A percentile compares a stretch with the other conserved stretches of the same genome.
These are phyloP conservation scores for Heterodera schachtii DNA, from an alignment of 1,140 invertebrate species.

Conservation along the genomic window DNA sequence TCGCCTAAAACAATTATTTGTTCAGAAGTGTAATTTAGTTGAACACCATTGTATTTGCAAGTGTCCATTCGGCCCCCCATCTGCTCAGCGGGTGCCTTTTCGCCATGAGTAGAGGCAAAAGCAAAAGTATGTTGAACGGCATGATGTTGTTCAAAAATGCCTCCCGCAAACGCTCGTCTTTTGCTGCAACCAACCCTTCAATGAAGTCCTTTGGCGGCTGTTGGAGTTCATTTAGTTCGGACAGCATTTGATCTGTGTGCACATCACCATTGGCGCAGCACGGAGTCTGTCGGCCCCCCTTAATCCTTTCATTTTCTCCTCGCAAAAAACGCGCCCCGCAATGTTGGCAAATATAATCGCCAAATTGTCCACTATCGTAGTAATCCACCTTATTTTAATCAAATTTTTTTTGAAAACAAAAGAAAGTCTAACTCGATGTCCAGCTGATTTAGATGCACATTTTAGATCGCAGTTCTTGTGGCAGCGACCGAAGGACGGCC, in stretches of 20 bases:
- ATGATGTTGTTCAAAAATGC: not conserved
- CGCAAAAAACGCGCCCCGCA: not conserved
- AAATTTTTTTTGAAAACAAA: not conserved
- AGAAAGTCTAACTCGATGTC: not conserved
- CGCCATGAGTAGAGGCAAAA: not conserved
- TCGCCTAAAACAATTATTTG: no score
- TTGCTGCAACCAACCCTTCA: not conserved
- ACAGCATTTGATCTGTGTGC: not conserved
- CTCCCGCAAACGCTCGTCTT: not conserved
- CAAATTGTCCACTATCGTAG: slow-evolving; percentile 12
- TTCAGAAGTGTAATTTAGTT: no score
- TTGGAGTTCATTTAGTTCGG: not conserved
- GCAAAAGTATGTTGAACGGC: not conserved
- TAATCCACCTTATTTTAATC: not conserved
- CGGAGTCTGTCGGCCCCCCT: not conserved
- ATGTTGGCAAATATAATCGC: not conserved
- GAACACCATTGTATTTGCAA: not conserved
- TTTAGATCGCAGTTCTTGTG: not conserved
- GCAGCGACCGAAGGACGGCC: not conserved
- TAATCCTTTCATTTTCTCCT: not conserved
- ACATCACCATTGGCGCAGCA: not conserved
- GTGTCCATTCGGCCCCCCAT: not conserved
- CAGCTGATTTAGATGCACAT: not conserved
- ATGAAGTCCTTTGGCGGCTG: not conserved
- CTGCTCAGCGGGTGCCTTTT: not conserved